phyloP scores from a whole-genome alignment of 1,140 invertebrate genomes.

The Cephus cinctus region DNA sequence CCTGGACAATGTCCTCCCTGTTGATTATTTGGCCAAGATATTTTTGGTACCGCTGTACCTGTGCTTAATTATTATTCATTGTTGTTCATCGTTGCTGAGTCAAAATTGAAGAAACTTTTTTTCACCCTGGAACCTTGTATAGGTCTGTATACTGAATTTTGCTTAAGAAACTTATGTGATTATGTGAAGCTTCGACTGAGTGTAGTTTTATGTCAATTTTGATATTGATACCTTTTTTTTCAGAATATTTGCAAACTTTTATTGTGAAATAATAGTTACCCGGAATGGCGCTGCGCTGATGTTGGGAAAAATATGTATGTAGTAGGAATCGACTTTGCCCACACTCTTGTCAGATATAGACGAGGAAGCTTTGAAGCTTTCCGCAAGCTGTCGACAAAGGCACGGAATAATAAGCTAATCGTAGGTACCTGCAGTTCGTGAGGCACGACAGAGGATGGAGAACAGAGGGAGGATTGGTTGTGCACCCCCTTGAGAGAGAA shows the following conservation, averaged over 20 bases:
- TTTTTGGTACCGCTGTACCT: neutral
- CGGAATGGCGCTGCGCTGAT: constrained; percentile 3
- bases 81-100: neutral
- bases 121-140: too few relatives aligned
- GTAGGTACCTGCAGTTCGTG: constrained; percentile 35
- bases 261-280: too few relatives aligned
- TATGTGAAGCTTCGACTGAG: too few relatives aligned
- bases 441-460: constrained; percentile 23
- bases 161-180: too few relatives aligned
- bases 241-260: too few relatives aligned
- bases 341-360: neutral
- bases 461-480: too few relatives aligned
- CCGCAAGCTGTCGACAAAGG: constrained; percentile 35
- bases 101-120: constrained; percentile 1
- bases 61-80: constrained; percentile 7
- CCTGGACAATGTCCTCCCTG: neutral
- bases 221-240: too few relatives aligned
- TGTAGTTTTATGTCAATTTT: too few relatives aligned
- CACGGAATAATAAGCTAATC: constrained; percentile 43
- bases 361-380: constrained; percentile 29
- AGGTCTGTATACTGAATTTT: too few relatives aligned
- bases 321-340: neutral
- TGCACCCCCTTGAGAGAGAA: too few relatives aligned
- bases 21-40: too few relatives aligned
- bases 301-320: neutral